Evolutionary conservation across 2,797 vertebrate species (phyloP).

Genomic region (Phylloscopus collybita): DNA sequence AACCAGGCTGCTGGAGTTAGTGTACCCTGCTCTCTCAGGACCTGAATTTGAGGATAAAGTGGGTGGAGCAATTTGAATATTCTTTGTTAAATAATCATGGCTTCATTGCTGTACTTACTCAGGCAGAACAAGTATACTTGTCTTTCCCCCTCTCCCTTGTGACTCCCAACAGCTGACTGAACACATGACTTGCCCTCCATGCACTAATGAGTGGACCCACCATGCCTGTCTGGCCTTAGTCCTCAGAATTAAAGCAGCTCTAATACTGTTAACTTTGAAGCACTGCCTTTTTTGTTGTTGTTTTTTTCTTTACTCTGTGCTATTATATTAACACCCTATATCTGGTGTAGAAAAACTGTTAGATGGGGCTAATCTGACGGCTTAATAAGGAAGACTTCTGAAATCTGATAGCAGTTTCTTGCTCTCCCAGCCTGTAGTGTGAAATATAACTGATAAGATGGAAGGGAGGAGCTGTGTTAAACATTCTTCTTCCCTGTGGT

Average conservation of each 20-base stretch:
- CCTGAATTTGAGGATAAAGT: constrained; percentile 35
- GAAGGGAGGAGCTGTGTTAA: neutral
- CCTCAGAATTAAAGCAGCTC: constrained; percentile 5
- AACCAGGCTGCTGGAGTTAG: neutral
- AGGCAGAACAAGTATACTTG: constrained; percentile 71
- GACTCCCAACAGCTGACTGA: constrained; percentile 80
- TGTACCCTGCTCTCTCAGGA: neutral
- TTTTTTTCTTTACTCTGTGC: neutral
- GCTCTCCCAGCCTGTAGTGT: neutral
- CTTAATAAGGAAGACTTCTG: neutral
- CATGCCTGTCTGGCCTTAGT: constrained; percentile 16
- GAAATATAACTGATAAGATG: neutral
- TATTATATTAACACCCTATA: neutral
- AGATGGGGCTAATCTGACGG: neutral
- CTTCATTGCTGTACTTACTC: constrained; percentile 18
- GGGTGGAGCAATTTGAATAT: constrained; percentile 55
- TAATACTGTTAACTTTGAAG: neutral
- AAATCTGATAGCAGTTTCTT: neutral
- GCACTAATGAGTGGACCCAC: constrained; percentile 67
- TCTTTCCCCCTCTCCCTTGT: constrained; percentile 71
- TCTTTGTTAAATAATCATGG: constrained; percentile 47
- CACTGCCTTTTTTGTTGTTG: neutral
- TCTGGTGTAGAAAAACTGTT: neutral
- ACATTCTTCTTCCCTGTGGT: neutral
- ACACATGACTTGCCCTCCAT: constrained; percentile 75